These are phyloP conservation scores for Diachrysia chrysitis DNA, from an alignment of 2,888 invertebrate species.

Conservation along the genomic window DNA sequence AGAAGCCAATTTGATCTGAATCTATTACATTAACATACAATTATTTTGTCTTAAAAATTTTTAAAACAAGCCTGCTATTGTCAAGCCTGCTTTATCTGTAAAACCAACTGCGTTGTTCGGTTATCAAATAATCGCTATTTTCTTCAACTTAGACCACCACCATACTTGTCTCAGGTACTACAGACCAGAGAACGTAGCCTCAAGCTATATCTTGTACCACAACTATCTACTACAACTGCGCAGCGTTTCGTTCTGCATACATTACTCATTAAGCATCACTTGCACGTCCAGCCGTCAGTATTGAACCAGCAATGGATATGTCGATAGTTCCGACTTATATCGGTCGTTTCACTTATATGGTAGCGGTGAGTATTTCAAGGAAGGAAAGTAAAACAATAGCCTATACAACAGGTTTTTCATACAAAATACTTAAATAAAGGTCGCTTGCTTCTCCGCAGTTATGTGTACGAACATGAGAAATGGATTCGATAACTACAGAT, in stretches of 20 bases:
- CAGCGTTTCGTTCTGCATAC: constrained; percentile 33
- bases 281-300: background rate
- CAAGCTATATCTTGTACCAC: constrained; percentile 48
- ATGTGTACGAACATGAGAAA: constrained; percentile 16
- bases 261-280: constrained; percentile 26
- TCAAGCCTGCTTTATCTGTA: no score
- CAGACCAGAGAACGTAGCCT: constrained; percentile 57
- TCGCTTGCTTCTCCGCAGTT: constrained; percentile 8
- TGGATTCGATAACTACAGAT: constrained; percentile 24
- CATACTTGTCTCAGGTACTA: constrained; percentile 49
- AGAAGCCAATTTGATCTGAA: no score
- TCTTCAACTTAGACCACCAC: constrained; percentile 26
- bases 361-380: constrained; percentile 51
- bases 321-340: constrained; percentile 4
- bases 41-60: no score
- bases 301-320: constrained; percentile 21
- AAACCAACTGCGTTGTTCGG: no score
- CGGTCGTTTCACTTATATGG: constrained; percentile 11
- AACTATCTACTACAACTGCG: constrained; percentile 9
- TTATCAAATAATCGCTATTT: constrained; percentile 7
- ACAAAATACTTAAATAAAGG: constrained; percentile 43
- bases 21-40: no score
- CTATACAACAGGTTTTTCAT: constrained; percentile 59
- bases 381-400: constrained; percentile 63
- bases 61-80: no score